Conservation (phyloP, 2,888 invertebrate species). For the Campoletis raptor region DNA sequence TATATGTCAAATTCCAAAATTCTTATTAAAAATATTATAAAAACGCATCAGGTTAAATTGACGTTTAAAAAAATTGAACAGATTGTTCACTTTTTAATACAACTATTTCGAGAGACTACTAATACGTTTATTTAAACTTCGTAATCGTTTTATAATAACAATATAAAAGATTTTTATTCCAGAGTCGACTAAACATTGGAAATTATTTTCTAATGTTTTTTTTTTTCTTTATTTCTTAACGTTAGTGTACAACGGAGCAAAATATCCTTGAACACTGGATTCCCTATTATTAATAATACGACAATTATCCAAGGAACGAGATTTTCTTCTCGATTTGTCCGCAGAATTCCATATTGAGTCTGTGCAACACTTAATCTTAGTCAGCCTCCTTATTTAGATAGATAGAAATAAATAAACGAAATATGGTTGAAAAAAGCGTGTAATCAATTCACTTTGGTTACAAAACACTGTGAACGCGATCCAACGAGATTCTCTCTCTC, state of each 20-base stretch:
- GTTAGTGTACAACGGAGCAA: neutral
- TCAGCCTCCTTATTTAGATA: neutral
- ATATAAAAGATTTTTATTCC: neutral
- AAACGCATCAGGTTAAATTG: too few species aligned
- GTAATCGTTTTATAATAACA: neutral
- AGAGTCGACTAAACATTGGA: neutral
- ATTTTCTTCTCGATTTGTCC: constrained; percentile 22
- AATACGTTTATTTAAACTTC: neutral
- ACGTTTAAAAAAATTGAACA: too few species aligned
- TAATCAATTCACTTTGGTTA: neutral
- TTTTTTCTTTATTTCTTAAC: neutral
- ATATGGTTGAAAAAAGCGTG: neutral
- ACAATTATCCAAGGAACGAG: constrained; percentile 7
- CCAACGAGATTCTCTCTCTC: neutral
- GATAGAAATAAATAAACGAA: neutral
- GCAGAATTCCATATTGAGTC: constrained; percentile 13
- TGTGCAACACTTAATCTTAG: neutral
- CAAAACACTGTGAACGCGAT: neutral
- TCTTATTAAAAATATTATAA: too few species aligned
- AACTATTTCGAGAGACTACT: too few species aligned
- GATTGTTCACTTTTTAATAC: too few species aligned
- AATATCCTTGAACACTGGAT: neutral
- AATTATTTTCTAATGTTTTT: neutral
- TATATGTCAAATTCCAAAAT: too few species aligned
- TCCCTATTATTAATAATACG: neutral